Base-by-base conservation (phyloP, 92 coral and sea anemone genomes). In the Muricea muricata region DNA sequence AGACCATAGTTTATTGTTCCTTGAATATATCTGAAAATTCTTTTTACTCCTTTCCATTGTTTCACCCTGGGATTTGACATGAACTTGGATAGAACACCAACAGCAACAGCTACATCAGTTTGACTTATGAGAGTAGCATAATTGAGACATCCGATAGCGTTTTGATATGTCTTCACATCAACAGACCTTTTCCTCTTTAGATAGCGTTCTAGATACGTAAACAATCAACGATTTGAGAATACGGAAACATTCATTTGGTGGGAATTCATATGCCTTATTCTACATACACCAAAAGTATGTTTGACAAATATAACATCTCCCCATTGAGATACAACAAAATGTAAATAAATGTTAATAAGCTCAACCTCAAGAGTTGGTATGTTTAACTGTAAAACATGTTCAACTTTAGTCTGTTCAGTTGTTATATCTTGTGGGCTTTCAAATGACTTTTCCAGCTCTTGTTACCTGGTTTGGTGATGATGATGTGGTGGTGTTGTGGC, bases 61-160 rank as follows among this genome's bases (percentile, higher is more conserved):
- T 65, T 18, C 7, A 28, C 15, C 1, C 72, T 37, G 28, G 72
- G 72, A 33, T 65, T 26, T 7, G 31, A 13, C 82, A 76, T 76
- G 65, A 76, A 76, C 67, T 76, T 48, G 18, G 82, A 46, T n/a
- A 76, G 61, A 56, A 78, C 46, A 78, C 83, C 83, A 14, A 78
- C 21, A 6, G 83, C 40, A 56, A 57, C 83, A 78, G 83, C 61
- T 47, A 78, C 24, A 56, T 78, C 83, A 23, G 83, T 71, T 39
- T 42, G 69, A 78, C 46, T 55, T 20, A 56, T 56, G 41, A 30
- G 48, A 7, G 73, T 30, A 26, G 69, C 83, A 34, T 78, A 78
- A 13, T 52, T 78, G n/a, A n/a, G n/a, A n/a, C n/a, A n/a, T n/a
- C n/a, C n/a, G n/a, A n/a, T n/a, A n/a, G n/a, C n/a, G n/a, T n/a